phyloP scores from a whole-genome alignment of 2,888 invertebrate species.

The Thymelicus sylvestris region DNA sequence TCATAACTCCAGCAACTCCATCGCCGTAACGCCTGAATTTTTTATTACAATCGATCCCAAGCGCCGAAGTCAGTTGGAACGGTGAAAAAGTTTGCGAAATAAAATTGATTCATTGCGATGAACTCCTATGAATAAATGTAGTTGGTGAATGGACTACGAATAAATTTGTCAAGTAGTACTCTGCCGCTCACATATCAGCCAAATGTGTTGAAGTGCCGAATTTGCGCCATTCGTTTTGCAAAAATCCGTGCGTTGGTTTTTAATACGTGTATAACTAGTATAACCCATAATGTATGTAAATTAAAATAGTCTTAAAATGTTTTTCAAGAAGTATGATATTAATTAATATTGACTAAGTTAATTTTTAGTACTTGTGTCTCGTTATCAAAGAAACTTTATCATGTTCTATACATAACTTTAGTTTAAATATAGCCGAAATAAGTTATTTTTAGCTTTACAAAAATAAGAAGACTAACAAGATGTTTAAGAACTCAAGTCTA shows the following conservation, averaged over 20 bases:
- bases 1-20: conserved; percentile 1
- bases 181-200: conserved; percentile 4
- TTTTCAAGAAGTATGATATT: too few relatives aligned
- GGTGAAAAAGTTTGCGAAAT: conserved; percentile 32
- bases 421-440: too few relatives aligned
- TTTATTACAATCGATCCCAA: conserved; percentile 22
- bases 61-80: conserved; percentile 13
- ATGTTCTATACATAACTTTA: too few relatives aligned
- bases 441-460: too few relatives aligned
- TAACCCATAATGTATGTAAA: neutral
- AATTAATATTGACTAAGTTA: too few relatives aligned
- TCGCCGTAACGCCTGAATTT: conserved; percentile 6
- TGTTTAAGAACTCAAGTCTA: too few relatives aligned
- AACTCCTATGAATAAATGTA: conserved; percentile 25
- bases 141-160: conserved; percentile 16
- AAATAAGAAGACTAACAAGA: too few relatives aligned
- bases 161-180: conserved; percentile 19
- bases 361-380: too few relatives aligned
- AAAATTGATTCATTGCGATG: conserved; percentile 35
- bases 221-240: conserved; percentile 3
- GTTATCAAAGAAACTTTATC: too few relatives aligned
- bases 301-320: too few relatives aligned
- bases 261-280: neutral
- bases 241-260: conserved; percentile 3
- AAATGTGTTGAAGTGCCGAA: conserved; percentile 13